phyloP scores from a whole-genome alignment of 2,888 invertebrate genomes.

The Pseudoips prasinana region DNA sequence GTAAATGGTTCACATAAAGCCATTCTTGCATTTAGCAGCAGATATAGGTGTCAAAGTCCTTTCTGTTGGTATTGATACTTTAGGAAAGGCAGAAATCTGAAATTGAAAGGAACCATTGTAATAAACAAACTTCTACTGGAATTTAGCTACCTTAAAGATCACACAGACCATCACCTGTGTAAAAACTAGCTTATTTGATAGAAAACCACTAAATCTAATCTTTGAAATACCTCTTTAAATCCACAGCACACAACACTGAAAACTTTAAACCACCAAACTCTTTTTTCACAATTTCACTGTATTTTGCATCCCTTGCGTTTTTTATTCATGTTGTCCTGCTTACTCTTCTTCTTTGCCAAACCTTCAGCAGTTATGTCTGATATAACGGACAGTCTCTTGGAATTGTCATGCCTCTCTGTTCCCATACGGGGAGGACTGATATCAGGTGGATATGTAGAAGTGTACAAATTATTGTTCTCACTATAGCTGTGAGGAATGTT shows the following conservation, averaged over 20 bases:
- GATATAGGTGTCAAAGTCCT: too few relatives aligned
- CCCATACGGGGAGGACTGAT: slow-evolving; percentile 27
- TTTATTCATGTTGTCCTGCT: slow-evolving; percentile 64
- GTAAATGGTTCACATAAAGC: too few relatives aligned
- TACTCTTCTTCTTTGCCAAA: slow-evolving; percentile 67
- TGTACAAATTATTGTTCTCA: slow-evolving; percentile 71
- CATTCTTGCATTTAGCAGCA: too few relatives aligned
- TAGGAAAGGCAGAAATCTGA: too few relatives aligned
- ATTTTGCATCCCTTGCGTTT: slow-evolving; percentile 74
- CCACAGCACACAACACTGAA: slow-evolving; percentile 19
- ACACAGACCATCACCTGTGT: too few relatives aligned
- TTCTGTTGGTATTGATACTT: too few relatives aligned
- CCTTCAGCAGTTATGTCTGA: slow-evolving; percentile 74
- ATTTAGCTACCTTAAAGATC: too few relatives aligned
- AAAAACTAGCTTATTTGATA: neutral
- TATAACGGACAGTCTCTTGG: slow-evolving; percentile 70
- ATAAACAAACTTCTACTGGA: too few relatives aligned
- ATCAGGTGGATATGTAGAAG: slow-evolving; percentile 60
- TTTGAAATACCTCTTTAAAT: slow-evolving; percentile 17
- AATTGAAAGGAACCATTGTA: too few relatives aligned
- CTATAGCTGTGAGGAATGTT: slow-evolving; percentile 66
- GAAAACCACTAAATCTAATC: slow-evolving; percentile 8
- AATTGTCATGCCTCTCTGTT: slow-evolving; percentile 48
- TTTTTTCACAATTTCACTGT: slow-evolving; percentile 44
- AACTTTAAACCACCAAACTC: slow-evolving; percentile 13